Conservation (phyloP, 2,797 vertebrate species). For the Bradypodion ventrale region DNA sequence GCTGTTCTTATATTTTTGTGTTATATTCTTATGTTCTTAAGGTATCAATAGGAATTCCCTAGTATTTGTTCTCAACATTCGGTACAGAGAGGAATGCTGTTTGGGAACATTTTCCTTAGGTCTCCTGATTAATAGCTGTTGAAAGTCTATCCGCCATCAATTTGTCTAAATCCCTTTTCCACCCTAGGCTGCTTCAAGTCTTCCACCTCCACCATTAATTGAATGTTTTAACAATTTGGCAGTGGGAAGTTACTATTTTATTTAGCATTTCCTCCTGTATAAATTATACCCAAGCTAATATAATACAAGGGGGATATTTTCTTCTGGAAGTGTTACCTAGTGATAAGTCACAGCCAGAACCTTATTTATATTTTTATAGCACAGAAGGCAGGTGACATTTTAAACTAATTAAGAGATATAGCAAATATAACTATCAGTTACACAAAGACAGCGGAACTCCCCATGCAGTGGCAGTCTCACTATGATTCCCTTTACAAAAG, state of each 20-base stretch:
- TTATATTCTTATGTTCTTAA: too few species aligned
- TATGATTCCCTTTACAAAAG: constrained; percentile 15
- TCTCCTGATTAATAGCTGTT: neutral
- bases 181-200: neutral
- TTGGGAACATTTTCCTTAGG: neutral
- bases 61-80: neutral
- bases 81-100: too few species aligned
- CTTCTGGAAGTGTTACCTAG: constrained; percentile 22
- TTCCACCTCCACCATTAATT: constrained; percentile 11
- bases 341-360: constrained; percentile 18
- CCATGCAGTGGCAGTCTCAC: neutral
- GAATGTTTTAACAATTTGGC: neutral
- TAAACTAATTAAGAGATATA: constrained; percentile 1
- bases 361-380: constrained; percentile 6
- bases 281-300: neutral
- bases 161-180: neutral
- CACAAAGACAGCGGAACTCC: constrained; percentile 18
- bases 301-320: constrained; percentile 1
- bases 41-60: neutral
- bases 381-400: neutral
- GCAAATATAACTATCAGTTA: neutral
- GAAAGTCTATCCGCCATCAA: neutral
- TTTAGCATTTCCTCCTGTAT: neutral
- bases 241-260: neutral
- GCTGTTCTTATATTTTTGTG: too few species aligned